phyloP scores from a whole-genome alignment of 2,888 invertebrate species.

The Yponomeuta plumbellus region DNA sequence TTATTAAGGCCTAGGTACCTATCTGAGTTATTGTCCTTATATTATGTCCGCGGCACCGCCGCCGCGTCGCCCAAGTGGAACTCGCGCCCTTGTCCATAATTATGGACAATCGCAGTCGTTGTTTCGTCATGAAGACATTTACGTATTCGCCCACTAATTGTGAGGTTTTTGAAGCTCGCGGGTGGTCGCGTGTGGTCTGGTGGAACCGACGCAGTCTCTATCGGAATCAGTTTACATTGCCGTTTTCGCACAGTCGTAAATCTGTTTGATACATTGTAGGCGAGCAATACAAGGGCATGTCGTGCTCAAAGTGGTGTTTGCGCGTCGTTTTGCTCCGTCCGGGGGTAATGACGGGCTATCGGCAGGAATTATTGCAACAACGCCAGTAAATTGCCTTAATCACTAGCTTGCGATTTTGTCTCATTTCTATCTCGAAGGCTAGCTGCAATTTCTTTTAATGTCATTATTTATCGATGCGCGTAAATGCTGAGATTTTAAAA shows the following conservation, averaged over 20 bases:
- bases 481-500: background rate
- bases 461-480: conserved; percentile 15
- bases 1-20: background rate
- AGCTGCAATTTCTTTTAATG: conserved; percentile 16
- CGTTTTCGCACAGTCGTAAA: background rate
- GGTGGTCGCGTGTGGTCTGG: conserved; percentile 10
- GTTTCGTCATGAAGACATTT: conserved; percentile 25
- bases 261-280: conserved; percentile 8
- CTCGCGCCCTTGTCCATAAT: conserved; percentile 6
- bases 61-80: background rate
- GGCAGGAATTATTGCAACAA: conserved; percentile 53
- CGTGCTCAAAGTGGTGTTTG: conserved; percentile 33
- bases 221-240: background rate
- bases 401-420: conserved; percentile 31
- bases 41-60: background rate
- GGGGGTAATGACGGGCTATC: conserved; percentile 55
- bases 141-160: conserved; percentile 25
- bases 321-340: conserved; percentile 45
- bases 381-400: conserved; percentile 55
- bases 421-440: conserved; percentile 27
- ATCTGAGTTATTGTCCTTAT: background rate
- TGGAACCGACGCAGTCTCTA: background rate
- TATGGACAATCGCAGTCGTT: background rate
- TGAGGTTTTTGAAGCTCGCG: conserved; percentile 16
- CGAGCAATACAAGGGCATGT: background rate